Percentiles rank a stretch among this genome's conserved stretches.
Evolutionary conservation across 2,888 invertebrate genomes (phyloP).

Genomic region (Oscheius onirici): DNA sequence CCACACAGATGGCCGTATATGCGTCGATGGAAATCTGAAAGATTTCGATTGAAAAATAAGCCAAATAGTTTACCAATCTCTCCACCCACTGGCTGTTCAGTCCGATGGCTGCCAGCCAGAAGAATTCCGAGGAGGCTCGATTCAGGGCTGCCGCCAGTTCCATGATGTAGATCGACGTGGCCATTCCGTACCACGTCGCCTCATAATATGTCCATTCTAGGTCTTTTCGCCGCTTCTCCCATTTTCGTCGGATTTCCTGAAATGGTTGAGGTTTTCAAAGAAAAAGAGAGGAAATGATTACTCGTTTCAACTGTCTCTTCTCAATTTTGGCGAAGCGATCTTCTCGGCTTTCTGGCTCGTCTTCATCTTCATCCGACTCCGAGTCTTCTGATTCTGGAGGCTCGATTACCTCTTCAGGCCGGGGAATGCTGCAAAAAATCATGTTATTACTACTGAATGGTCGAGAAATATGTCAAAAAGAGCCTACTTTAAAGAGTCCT

Average conservation of each 20-base stretch:
- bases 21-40: conserved; percentile 56
- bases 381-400: conserved; percentile 43
- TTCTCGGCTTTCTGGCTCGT: conserved; percentile 38
- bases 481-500: conserved; percentile 34
- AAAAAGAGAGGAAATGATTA: neutral
- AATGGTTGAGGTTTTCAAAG: neutral
- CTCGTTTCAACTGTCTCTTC: conserved; percentile 39
- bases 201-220: conserved; percentile 65
- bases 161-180: conserved; percentile 57
- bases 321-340: conserved; percentile 34
- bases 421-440: conserved; percentile 33
- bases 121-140: conserved; percentile 54
- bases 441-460: too few relatives aligned
- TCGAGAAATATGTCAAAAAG: neutral
- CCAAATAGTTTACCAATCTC: conserved; percentile 37
- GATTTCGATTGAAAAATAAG: neutral
- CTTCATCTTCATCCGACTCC: conserved; percentile 40
- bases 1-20: conserved; percentile 59
- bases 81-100: conserved; percentile 60
- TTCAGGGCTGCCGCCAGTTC: conserved; percentile 60
- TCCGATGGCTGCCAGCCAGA: conserved; percentile 66
- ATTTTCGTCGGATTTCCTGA: conserved; percentile 48
- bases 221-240: conserved; percentile 54
- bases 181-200: conserved; percentile 55
- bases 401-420: conserved; percentile 22